Evolutionary conservation across 2,888 invertebrate genomes (phyloP), one percentile per base, ranked within the genome.

Genomic region (Erebia aethiops): DNA sequence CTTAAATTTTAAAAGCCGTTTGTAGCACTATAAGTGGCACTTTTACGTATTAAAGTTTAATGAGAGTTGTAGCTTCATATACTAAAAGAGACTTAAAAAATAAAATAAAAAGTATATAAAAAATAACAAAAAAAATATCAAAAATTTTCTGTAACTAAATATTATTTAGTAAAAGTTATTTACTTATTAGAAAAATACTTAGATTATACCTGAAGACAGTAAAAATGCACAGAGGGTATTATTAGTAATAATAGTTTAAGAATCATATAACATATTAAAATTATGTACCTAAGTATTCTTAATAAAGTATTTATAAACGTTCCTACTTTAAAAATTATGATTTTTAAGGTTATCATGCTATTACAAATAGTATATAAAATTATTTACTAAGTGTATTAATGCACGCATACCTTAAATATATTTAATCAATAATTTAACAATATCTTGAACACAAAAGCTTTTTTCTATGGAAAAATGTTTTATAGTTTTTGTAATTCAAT

Each of bases 181-280:
- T 35, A 35, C 35, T 7, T 35, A 35, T 35, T 5, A 2, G 7
- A 35, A 35, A 35, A 35, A 35, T 35, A 35, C 35, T 35, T 5
- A 35, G 26, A 3, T 26, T 26, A 26, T 26, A 26, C 2, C 26
- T 26, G 26, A 26, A 26, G 3, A 26, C 4, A 26, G 26, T 35
- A 7, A 35, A 35, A 35, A 35, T 35, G 35, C 35, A 35, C 41
- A 61, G 61, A 61, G 61, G 61, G 61, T 43, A 61, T 46, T 41
- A 58, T 51, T 54, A 18, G 18, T 46, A 46, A 7, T 61, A 11
- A 18, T 46, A 46, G 61, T 61, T 41, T 18, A 18, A 41, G 11
- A 61, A 11, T 43, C 7, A 26, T 35, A 7, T 8, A 11, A 18
- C 7, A 26, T 35, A 7, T 8, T 7, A 14, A 57, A 7, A 14